Evolutionary conservation across 2,113 vertebrate species (phyloP), one percentile per base, ranked within the genome.

Genomic region (Apistogramma diplotaenia): DNA sequence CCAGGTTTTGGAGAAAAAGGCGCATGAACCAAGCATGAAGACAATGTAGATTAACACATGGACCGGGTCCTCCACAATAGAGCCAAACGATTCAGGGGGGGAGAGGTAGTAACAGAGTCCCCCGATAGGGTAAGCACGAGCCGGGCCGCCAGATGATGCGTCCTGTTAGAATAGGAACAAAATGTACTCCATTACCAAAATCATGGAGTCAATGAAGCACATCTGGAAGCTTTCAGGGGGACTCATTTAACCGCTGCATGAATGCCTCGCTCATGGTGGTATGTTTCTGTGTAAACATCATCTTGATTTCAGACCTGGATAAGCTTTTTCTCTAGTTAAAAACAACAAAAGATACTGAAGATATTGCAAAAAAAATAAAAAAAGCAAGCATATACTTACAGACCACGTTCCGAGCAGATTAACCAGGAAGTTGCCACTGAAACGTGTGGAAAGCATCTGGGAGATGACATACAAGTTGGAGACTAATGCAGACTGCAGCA

Each of bases 1-100:
- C 98, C 98, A 99, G 0, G 98, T 99, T 91, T 99, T 99, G 25
- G 98, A 99, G 94, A 99, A 99, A 92, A 99, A 99, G 23, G 98
- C 98, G 65, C 98, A 99, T 1, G 98, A 99, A 49, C 98, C 98
- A 58, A 99, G 87, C 98, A 99, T 99, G 94, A 99, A 99, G 21
- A 97, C 95, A 3, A 99, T 98, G 92, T 99, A 99, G 81, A 99
- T 97, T 12, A 95, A 61, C 0, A 98, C 96, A 4, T 99, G 98
- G 25, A 99, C 97, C 0, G 98, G 98, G 83, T 99, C 98, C 0
- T 99, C 98, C 7, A 99, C 82, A 51, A 99, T 97, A 0, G 97
- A 98, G 40, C 96, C 94, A 57, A 99, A 99, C 0, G 98, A 99
- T 88, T 99, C 98, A 0, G 98, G 98, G 3, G 98, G 98, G 12